Percentiles rank a stretch among this genome's conserved stretches.
These are phyloP conservation scores for Cynopterus brachyotis DNA, from an alignment of 2,113 vertebrate species.

Conservation along the genomic window DNA sequence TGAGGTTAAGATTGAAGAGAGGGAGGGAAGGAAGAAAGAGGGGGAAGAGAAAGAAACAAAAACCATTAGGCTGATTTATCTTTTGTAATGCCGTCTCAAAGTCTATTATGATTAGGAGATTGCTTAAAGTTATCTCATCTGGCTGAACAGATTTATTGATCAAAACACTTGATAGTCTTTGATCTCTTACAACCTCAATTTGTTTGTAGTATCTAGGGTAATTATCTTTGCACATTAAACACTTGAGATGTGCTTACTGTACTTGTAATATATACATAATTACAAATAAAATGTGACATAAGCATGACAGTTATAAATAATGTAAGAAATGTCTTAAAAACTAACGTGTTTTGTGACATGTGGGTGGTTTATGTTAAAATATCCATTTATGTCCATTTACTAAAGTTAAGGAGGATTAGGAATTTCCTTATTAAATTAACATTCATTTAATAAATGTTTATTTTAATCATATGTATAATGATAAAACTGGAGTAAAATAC, in stretches of 20 bases:
- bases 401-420: not conserved
- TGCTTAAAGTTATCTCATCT: not conserved
- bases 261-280: not conserved
- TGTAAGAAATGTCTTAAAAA: not conserved
- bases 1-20: not conserved
- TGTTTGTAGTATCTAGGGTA: not conserved
- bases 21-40: not conserved
- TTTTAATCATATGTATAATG: not conserved
- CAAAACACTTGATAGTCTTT: not conserved
- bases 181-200: not conserved
- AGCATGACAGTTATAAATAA: not conserved
- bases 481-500: not conserved
- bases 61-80: not conserved
- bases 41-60: not conserved
- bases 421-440: not conserved
- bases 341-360: not conserved
- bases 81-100: not conserved
- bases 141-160: not conserved
- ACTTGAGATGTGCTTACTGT: not conserved
- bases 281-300: not conserved
- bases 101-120: not conserved
- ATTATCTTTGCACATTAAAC: not conserved
- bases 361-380: not conserved
- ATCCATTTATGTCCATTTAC: too few relatives aligned
- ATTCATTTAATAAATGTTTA: not conserved